Base-by-base conservation (phyloP, 2,113 vertebrate genomes). In the Oostethus manadensis region DNA sequence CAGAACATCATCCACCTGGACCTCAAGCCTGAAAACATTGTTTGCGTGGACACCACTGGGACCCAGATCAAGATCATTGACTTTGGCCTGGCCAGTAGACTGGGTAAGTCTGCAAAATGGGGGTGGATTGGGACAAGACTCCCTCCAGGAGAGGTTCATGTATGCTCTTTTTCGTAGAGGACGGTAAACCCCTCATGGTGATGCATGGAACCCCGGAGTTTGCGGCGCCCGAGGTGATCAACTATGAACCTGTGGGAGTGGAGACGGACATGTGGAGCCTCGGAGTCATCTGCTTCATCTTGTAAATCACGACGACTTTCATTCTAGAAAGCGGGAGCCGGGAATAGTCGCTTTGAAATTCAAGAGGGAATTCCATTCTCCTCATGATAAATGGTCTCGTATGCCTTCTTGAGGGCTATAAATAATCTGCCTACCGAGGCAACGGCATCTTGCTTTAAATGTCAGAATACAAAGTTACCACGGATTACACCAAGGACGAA, bases 1-100 rank as follows among this genome's bases (percentile, higher is more conserved):
- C 90, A 91, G 84, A 83, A 79, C 1, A 70, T 94, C 0, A 54
- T 94, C 51, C 93, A 94, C 78, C 87, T 94, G 0, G 93, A 94
- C 76, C 89, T 95, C 67, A 95, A 95, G 59, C 93, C 93, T 0
- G 93, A 95, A 79, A 95, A 95, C 89, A 91, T 95, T 0, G 87
- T 94, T 35, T 95, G 93, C 0, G 66, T 94, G 78, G 90, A 90
- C 62, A 76, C 81, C 0, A 13, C 72, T 0, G 89, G 90, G 21
- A 90, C 90, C 2, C 50, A 58, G 33, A 60, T 95, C 68, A 94
- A 95, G 84, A 93, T 95, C 77, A 91, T 93, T 0, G 93, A 95
- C 88, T 94, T 95, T 0, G 93, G 93, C 50, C 46, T 95, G 83
- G 93, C 93, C 0, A 82, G 64, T 48, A 90, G 87, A 74, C 80